These are phyloP conservation scores for Ptychadena robeensis DNA, from an alignment of 2,797 vertebrate species.

Conservation along the genomic window DNA sequence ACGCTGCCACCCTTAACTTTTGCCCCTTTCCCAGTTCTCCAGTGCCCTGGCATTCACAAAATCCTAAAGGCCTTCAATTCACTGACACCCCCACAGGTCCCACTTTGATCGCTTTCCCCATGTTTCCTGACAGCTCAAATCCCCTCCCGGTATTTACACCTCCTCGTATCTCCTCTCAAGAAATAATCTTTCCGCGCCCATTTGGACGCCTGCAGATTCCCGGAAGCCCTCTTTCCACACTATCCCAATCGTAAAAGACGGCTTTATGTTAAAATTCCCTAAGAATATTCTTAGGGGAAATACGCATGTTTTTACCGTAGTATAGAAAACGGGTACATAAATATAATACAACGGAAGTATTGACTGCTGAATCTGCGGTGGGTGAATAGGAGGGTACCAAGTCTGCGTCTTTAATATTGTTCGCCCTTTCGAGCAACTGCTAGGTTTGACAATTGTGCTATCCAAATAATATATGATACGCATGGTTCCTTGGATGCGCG, in stretches of 20 bases:
- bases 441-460: background rate
- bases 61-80: no score
- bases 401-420: fast-evolving
- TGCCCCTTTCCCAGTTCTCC: no score
- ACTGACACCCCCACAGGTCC: no score
- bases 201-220: background rate
- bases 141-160: background rate
- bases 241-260: background rate
- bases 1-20: no score
- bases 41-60: no score
- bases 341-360: background rate
- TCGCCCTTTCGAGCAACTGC: background rate
- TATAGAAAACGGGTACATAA: no score
- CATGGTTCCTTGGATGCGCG: background rate
- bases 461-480: background rate
- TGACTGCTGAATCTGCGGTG: background rate
- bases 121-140: no score
- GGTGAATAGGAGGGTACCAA: background rate
- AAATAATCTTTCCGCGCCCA: background rate
- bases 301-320: background rate
- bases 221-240: background rate
- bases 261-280: background rate
- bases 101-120: no score
- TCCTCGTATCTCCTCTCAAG: background rate
- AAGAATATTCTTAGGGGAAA: background rate